Base-by-base conservation (phyloP, 2,797 vertebrate genomes). In the Sciurus carolinensis region DNA sequence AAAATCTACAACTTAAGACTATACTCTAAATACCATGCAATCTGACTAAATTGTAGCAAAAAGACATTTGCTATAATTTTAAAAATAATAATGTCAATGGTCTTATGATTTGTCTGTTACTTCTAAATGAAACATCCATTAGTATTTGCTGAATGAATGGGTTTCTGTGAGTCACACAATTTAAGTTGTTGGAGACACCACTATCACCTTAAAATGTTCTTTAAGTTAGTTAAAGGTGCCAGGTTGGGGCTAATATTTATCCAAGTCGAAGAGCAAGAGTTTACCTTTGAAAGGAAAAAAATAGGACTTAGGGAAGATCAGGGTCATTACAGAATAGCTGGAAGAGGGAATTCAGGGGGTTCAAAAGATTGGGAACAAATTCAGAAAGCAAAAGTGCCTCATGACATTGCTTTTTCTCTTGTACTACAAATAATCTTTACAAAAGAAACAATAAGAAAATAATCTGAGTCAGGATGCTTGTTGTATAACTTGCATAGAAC, bases 1-100 rank as follows among this genome's bases (percentile, higher is more conserved):
- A 87, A 72, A 95, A 84, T 88, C 73, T 95, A 62, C 84, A 95
- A 94, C 44, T 88, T 1, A 95, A 86, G 42, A 83, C 66, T 80
- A 30, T 87, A 75, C 30, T 95, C 24, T 33, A 22, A 82, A 69
- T 30, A 94, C n/a, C 44, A 79, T 9, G 75, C 11, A 95, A 90
- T 50, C 57, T 75, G 42, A 90, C 42, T 91, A 92, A 96, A 86
- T 20, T 83, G n/a, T 76, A 90, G 39, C 57, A 85, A 94, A 94
- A 82, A 33, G 75, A 14, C 72, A 82, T 59, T 30, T 95, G 33
- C n/a, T 83, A 5, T 89, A 75, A 93, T 76, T 95, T 76, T 7
- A 52, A 94, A 97, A 89, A 95, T 81, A 93, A 88, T 75, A 90
- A 64, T 66, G 87, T 33, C 44, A 75, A 87, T 44, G 59, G 80